phyloP scores from a whole-genome alignment of 2,113 vertebrate species.

The Glaucomys volans region DNA sequence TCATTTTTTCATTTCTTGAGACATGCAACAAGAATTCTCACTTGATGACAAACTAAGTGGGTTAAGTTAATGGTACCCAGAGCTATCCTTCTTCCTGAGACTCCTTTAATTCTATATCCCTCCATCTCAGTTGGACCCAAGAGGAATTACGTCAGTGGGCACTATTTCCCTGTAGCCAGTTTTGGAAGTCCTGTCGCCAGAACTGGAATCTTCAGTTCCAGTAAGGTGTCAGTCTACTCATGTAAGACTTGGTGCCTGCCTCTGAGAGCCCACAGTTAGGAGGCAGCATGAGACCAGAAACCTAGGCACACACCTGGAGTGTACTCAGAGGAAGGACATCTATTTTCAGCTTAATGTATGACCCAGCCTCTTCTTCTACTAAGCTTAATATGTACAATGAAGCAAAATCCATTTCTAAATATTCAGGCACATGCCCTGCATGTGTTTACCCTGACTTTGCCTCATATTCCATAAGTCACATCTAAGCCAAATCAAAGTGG shows the following conservation, averaged over 20 bases:
- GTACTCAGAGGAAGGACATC: neutral
- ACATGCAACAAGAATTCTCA: neutral
- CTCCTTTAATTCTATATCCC: neutral
- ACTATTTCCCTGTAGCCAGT: neutral
- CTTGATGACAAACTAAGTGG: neutral
- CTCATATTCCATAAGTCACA: neutral
- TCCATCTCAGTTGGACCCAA: neutral
- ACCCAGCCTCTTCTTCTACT: neutral
- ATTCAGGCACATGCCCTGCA: neutral
- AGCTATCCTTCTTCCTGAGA: neutral
- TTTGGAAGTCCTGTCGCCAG: neutral
- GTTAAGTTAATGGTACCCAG: neutral
- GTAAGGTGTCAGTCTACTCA: neutral
- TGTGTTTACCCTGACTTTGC: neutral
- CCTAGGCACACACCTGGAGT: neutral
- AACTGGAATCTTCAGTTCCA: neutral
- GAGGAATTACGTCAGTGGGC: neutral
- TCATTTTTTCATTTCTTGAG: neutral
- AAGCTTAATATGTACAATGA: neutral
- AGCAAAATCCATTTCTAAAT: neutral
- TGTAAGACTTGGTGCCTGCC: neutral
- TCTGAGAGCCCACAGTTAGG: neutral
- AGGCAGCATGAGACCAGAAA: neutral
- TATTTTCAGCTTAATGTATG: conserved; percentile 19
- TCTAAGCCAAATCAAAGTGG: neutral